Evolutionary conservation across 2,888 invertebrate species (phyloP), one percentile per base, ranked within the genome.

Genomic region (Papilio gigon): DNA sequence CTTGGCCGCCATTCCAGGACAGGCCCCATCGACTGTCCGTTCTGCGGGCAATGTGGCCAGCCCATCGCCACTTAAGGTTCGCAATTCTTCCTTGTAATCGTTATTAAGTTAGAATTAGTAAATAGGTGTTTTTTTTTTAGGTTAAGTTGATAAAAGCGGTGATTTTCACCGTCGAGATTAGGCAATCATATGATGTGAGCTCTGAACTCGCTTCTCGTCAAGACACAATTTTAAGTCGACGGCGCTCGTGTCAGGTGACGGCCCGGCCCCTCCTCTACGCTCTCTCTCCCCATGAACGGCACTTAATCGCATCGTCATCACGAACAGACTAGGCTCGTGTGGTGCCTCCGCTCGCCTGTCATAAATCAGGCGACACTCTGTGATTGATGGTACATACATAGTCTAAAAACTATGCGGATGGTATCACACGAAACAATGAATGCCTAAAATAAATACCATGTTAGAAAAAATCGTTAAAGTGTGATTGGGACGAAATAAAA

Each of bases 221-320:
- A 80, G 82, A 78, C 72, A 68, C 70, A 72, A 73, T 71, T 71
- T 69, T 59, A 73, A 79, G 82, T 79, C 78, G 78, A 72, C 78
- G 76, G 76, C 77, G 76, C 74, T 80, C 74, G 79, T 80, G 83
- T 82, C 84, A 83, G 81, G 78, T 78, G 81, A 81, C 81, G 60
- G 65, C 42, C 37, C 71, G 40, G 70, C 60, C 70, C 65, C 70
- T n/a, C 6, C 25, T 50, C 74, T 74, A 77, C 74, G 69, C 72
- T 75, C 71, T 73, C 73, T 72, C 73, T 70, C 47, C 58, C 72
- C 73, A 76, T 78, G 75, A 76, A 73, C 72, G 71, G 77, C 80
- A 79, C 78, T 80, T 86, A 87, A 86, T 87, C 84, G 88, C 87
- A 79, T 82, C 85, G 89, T 89, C 89, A 89, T 89, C 85, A 84